A percentile compares a stretch with the other conserved stretches of the same genome.
phyloP scores from a whole-genome alignment of 2,888 invertebrate genomes.

The Apoderus coryli region DNA sequence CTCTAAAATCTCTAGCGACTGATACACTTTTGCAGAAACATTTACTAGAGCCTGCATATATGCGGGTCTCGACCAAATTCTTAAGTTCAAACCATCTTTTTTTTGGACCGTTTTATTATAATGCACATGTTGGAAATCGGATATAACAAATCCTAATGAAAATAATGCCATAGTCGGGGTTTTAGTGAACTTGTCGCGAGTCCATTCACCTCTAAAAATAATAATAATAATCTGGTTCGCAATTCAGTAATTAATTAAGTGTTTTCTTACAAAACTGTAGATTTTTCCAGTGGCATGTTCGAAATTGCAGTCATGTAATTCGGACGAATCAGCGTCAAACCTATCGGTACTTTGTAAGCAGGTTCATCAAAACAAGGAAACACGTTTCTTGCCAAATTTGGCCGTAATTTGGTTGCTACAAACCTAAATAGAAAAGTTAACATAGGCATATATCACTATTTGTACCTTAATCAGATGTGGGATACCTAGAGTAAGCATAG shows the following conservation, averaged over 20 bases:
- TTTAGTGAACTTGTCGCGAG: conserved; percentile 52
- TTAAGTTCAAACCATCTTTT: too few relatives aligned
- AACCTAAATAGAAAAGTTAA: too few relatives aligned
- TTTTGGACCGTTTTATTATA: too few relatives aligned
- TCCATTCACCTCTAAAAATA: conserved; percentile 41
- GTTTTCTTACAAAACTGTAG: conserved; percentile 43
- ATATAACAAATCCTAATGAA: conserved; percentile 56
- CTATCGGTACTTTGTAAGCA: conserved; percentile 56
- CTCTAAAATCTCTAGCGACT: conserved; percentile 43
- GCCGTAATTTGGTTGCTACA: conserved; percentile 52
- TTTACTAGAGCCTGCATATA: conserved; percentile 43
- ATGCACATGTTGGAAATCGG: conserved; percentile 37
- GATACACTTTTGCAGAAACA: conserved; percentile 41
- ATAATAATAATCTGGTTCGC: too few relatives aligned
- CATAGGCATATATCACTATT: too few relatives aligned
- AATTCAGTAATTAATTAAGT: too few relatives aligned
- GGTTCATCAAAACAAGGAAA: conserved; percentile 78
- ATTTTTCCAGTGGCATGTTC: conserved; percentile 43
- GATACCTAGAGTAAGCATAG: too few relatives aligned
- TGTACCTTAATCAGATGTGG: too few relatives aligned
- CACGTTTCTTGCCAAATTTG: conserved; percentile 57
- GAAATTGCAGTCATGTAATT: conserved; percentile 43
- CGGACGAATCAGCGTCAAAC: conserved; percentile 46
- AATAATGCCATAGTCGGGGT: conserved; percentile 67
- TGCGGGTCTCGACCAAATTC: conserved; percentile 49